Base-by-base conservation (phyloP, 1,140 invertebrate species). In the Delia radicum region DNA sequence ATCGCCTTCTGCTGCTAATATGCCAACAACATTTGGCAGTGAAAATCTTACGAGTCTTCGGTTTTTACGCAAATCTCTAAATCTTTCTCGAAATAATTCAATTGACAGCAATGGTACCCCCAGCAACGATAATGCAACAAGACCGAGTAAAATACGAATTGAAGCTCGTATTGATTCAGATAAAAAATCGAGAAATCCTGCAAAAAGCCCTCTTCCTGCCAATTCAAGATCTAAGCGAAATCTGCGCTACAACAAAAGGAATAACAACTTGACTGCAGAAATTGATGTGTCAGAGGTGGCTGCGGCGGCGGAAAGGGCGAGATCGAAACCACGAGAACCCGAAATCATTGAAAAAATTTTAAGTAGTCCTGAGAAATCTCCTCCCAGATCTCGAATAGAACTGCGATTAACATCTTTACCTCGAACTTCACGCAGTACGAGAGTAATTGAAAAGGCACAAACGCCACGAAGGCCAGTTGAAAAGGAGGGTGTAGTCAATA, bases 11-110 rank as follows among this genome's bases (percentile, higher is more conserved):
- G 74, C 81, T 4, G 18, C 24, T 10, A 69, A 12, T 46, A 77
- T 82, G 24, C 55, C 84, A 3, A 85, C 83, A 5, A 85, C 83
- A 2, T 85, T 74, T 74, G 83, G 83, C 0, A 74, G 67, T 2
- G 76, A 81, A 0, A 85, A 85, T 73, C 46, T 65, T 13, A 74
- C 82, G 2, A 80, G 78, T 1, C 37, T 81, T 12, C 78, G 77
- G 27, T 76, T 77, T 55, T 33, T 85, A 37, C 79, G 84, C 0
- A 80, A 82, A 31, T 84, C 84, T 2, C 29, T 85, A 37, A 77
- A 80, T 37, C 79, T 74, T n/a, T 79, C 78, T 13, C 78, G 80
- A 8, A 81, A 77, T 18, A 77, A 79, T 15, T 79, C 80, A n/a
- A 77, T 81, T 26, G 75, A 37, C 1, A 79, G 82, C 10, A 78